Base-by-base conservation (phyloP, 1,140 invertebrate species). In the Doryteuthis pealeii region DNA sequence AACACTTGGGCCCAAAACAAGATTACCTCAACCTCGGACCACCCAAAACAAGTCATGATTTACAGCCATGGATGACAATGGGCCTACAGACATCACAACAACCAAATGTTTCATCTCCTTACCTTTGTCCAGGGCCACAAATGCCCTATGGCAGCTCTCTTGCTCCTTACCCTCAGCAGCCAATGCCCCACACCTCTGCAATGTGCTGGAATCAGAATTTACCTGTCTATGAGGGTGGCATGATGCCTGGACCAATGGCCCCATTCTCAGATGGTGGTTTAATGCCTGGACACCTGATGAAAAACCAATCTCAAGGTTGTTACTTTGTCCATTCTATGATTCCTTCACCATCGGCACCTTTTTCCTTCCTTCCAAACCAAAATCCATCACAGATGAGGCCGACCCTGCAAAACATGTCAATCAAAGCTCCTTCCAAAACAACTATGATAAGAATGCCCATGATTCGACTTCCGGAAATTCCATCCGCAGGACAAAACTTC, bases 291-390 rank as follows among this genome's bases (percentile, higher is more conserved):
- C 54, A 22, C 54, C 18, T 62, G 22, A 28, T 62, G 54, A 62
- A 62, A 62, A 62, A 22, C 5, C 54, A 40, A 40, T 40, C 54
- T 15, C 54, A 62, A 22, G 26, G 26, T 28, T 12, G 54, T 62
- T 62, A 62, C 54, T 28, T 62, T 62, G 22, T 62, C 22, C 54
- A 62, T 62, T 62, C 54, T 8, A 62, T 62, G 54, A 5, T 15
- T 6, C 54, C 18, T 6, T 40, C 35, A 40, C 54, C 54, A n/a
- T 62, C 54, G 5, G 26, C 54, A 62, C 26, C 54, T 1, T 62
- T n/a, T 62, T 62, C 54, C 6, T 62, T 62, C 18, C 54, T 62
- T n/a, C 54, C 54, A 22, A 62, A 62, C 26, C 54, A 62, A 62
- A 62, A 22, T 0, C 54, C 54, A 62, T 62, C 26, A 5, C 1